These are phyloP conservation scores for Dione juno DNA, from an alignment of 2,888 invertebrate genomes.

Conservation along the genomic window DNA sequence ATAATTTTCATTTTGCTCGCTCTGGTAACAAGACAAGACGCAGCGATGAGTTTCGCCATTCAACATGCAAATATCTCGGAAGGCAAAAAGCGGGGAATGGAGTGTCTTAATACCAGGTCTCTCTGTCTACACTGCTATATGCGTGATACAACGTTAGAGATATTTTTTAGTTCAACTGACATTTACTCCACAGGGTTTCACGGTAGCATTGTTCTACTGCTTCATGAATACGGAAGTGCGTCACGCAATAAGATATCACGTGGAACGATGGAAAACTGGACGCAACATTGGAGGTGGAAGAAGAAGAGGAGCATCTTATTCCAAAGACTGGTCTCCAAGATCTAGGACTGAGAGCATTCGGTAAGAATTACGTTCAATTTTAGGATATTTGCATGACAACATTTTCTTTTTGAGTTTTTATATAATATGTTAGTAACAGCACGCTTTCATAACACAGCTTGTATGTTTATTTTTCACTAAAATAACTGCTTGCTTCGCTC, in stretches of 20 bases:
- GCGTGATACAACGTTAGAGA: no score
- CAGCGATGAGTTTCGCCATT: no score
- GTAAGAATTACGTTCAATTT: constrained; percentile 69
- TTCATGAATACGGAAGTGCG: constrained; percentile 96
- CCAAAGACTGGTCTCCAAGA: constrained; percentile 92
- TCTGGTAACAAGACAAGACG: no score
- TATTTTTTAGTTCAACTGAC: neutral
- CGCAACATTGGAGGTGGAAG: constrained; percentile 86
- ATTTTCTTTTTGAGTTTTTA: neutral
- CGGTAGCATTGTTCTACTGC: constrained; percentile 95
- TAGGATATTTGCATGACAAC: constrained; percentile 14
- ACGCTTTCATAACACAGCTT: constrained; percentile 11
- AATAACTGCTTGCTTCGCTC: constrained; percentile 12
- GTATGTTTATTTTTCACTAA: neutral
- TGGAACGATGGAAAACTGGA: constrained; percentile 89
- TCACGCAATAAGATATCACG: constrained; percentile 91
- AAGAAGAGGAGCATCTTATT: constrained; percentile 87
- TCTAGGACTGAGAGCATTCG: constrained; percentile 92
- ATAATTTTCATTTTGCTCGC: no score
- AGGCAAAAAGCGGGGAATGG: no score
- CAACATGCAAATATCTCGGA: no score
- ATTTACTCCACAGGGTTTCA: constrained; percentile 88
- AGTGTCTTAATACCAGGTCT: no score
- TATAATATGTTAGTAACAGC: neutral
- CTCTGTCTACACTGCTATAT: no score